Evolutionary conservation across 2,888 invertebrate genomes (phyloP).

Genomic region (Autographa gamma): DNA sequence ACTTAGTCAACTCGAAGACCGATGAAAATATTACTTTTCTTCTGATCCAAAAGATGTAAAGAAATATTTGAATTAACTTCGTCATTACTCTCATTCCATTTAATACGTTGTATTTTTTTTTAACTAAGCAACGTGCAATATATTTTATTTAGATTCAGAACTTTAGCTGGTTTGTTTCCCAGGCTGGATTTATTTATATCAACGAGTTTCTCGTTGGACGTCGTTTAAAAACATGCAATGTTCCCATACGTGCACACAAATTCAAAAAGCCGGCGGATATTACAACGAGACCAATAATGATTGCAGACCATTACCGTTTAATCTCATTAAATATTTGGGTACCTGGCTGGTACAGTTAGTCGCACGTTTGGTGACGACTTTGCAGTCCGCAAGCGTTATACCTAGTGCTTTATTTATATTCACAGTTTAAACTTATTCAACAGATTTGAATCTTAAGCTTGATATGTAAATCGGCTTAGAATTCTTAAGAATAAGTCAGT

Average conservation of each 20-base stretch:
- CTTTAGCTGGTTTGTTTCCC: slow-evolving; percentile 32
- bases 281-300: slow-evolving; percentile 57
- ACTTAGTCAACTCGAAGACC: slow-evolving; percentile 45
- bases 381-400: slow-evolving; percentile 71
- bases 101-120: slow-evolving; percentile 1
- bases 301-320: slow-evolving; percentile 67
- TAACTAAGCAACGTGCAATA: slow-evolving; percentile 24
- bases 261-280: slow-evolving; percentile 37
- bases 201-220: slow-evolving; percentile 44
- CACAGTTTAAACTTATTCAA: slow-evolving; percentile 74
- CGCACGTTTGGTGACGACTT: slow-evolving; percentile 63
- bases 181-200: slow-evolving; percentile 51
- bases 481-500: slow-evolving; percentile 67
- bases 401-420: slow-evolving; percentile 76
- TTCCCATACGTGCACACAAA: slow-evolving; percentile 56
- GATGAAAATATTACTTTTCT: slow-evolving; percentile 37
- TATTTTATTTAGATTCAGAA: slow-evolving; percentile 41
- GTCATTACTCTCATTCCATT: background rate
- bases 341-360: slow-evolving; percentile 65
- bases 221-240: slow-evolving; percentile 54
- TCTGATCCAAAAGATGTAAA: slow-evolving; percentile 22
- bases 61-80: slow-evolving; percentile 16
- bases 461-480: slow-evolving; percentile 72
- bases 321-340: slow-evolving; percentile 66
- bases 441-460: slow-evolving; percentile 74